These are phyloP conservation scores for Etheostoma nigrum DNA, from an alignment of 2,797 vertebrate species.

Conservation along the genomic window DNA sequence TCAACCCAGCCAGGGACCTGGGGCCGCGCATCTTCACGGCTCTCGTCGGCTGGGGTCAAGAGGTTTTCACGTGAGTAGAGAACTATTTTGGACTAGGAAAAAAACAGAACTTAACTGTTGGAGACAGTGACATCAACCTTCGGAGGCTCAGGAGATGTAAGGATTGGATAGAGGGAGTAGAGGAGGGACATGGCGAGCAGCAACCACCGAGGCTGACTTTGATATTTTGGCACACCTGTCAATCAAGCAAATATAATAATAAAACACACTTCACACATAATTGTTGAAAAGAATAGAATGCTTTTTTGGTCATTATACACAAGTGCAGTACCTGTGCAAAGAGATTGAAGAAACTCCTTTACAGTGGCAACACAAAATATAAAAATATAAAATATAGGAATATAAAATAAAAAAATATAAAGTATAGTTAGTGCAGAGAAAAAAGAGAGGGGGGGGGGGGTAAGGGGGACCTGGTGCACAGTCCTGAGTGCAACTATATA, in stretches of 20 bases:
- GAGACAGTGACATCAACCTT: not conserved
- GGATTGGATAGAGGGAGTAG: not conserved
- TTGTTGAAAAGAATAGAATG: no score
- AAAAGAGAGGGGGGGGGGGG: no score
- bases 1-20: conserved; percentile 93
- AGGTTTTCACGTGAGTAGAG: conserved; percentile 90
- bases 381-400: no score
- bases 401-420: no score
- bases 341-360: no score
- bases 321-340: no score
- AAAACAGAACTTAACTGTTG: not conserved
- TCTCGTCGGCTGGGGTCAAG: conserved; percentile 89
- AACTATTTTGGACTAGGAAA: no score
- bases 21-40: conserved; percentile 91
- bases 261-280: not conserved
- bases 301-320: no score
- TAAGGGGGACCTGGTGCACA: no score
- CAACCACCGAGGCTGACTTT: not conserved
- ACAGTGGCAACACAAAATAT: no score
- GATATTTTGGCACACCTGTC: not conserved
- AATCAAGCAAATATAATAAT: not conserved
- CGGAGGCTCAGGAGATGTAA: not conserved
- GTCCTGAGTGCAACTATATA: no score
- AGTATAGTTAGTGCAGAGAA: no score
- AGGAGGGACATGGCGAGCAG: not conserved